Evolutionary conservation across 2,797 vertebrate species (phyloP), one percentile per base, ranked within the genome.

Genomic region (Cirrhinus molitorella): DNA sequence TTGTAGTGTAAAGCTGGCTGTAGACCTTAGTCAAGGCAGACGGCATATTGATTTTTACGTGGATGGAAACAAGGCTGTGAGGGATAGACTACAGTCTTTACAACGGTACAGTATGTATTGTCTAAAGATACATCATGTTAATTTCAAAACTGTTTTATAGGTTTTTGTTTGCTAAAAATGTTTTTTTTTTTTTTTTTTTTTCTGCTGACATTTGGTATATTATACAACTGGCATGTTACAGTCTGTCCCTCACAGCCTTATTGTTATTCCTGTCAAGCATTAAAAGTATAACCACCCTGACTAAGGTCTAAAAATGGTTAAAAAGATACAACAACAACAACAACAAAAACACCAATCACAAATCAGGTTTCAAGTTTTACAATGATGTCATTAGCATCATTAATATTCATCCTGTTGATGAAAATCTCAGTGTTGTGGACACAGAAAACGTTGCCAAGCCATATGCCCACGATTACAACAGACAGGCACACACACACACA

Each of bases 401-500:
- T 76, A 49, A 59, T 74, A 80, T 68, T 57, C 13, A 59, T 61
- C 73, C 63, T 76, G 49, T 34, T 76, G 43, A n/a, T n/a, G 45
- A 17, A 61, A 78, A 71, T 67, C 34, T 73, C 37, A 37, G 10
- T 47, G 21, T 79, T 55, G 70, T 53, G 45, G 73, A 73, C 55
- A 40, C 19, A 51, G 31, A 75, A 57, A 79, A 79, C 10, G 19
- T 47, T 86, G 72, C 61, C 59, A 25, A 76, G 23, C 55, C 72
- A 81, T 70, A 80, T 77, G 79, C 78, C 67, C 57, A 74, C 63
- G 59, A 76, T 84, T 80, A 82, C 59, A 2, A 14, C 23, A 25
- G 1, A 79, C 23, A 59, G 4, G 4, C 57, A 59, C 66, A 74
- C 73, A 49, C 76, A 72, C 43, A 40, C 55, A 14, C 23, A 25